phyloP scores from a whole-genome alignment of 2,113 vertebrate species.

The Dryoscopus gambensis region DNA sequence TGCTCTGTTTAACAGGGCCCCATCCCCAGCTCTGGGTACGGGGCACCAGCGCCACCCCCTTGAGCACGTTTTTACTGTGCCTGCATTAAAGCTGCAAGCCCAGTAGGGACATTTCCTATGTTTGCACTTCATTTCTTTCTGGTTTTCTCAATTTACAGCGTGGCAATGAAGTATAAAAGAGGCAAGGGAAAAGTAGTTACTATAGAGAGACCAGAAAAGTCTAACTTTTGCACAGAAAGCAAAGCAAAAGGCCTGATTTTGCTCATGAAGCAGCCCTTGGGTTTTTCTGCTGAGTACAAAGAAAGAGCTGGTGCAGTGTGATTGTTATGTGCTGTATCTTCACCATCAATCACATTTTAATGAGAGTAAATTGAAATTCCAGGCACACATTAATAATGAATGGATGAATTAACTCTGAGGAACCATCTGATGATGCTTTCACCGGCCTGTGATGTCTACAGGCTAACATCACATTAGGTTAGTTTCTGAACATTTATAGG shows the following conservation, averaged over 20 bases:
- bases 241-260: not conserved
- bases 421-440: conserved; percentile 47
- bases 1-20: fast-evolving
- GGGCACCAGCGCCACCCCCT: not conserved
- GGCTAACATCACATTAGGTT: not conserved
- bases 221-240: not conserved
- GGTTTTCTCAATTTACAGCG: not conserved
- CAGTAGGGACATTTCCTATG: not conserved
- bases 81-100: not conserved
- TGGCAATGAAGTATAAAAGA: not conserved
- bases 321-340: conserved; percentile 38
- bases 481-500: not conserved
- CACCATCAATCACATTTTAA: conserved; percentile 63
- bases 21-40: fast-evolving
- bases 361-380: conserved; percentile 67
- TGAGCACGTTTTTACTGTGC: not conserved
- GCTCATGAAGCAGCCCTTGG: not conserved
- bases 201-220: not conserved
- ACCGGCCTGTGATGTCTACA: not conserved
- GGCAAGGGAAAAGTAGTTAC: not conserved
- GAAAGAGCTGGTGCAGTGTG: not conserved
- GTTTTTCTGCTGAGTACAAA: not conserved
- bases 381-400: conserved; percentile 69
- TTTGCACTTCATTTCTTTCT: not conserved
- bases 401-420: conserved; percentile 56